Base-by-base conservation (phyloP, 2,113 vertebrate genomes). In the Rhombomys opimus region DNA sequence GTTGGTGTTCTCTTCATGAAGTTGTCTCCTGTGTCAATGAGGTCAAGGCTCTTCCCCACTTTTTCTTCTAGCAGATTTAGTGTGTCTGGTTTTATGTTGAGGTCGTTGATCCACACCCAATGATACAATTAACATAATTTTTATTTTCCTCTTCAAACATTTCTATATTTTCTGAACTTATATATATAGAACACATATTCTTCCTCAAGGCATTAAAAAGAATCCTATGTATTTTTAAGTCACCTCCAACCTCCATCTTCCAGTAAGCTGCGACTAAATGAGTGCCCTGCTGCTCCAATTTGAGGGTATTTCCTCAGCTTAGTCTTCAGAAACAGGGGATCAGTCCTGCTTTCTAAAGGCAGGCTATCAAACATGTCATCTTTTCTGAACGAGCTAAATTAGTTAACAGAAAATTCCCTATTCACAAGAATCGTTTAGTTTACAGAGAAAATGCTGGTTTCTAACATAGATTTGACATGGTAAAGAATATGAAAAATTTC, bases 381-480 rank as follows among this genome's bases (percentile, higher is more conserved):
- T 97, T 93, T 90, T 84, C 68, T 96, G 84, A 89, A 96, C 95
- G 41, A 92, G 50, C 57, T 92, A 95, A 93, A 92, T 70, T 82
- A 32, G 72, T 95, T 95, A 94, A 72, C 65, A 84, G 95, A 94
- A 92, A 91, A 82, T 54, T 93, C 91, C 91, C 63, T 4, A 20
- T 96, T 94, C 46, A 35, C 20, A 63, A 63, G 77, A 96, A 97
- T 8, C 95, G 67, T 67, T 96, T 70, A 59, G 61, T 84, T 95
- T 96, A 89, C 72, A 68, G 22, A 93, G 81, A 95, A 95, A 97
- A 95, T 35, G 12, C 84, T 93, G 70, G 38, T 90, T 96, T 97
- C 89, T 96, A 78, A 93, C 87, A 93, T 90, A 84, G 27, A 76
- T 96, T 91, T 97, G 86, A 95, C 59, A 90, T 30, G 87, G 7